Percentiles rank a stretch among this genome's conserved stretches.
These are phyloP conservation scores for Chloroceryle aenea DNA, from an alignment of 2,113 vertebrate genomes.

Conservation along the genomic window DNA sequence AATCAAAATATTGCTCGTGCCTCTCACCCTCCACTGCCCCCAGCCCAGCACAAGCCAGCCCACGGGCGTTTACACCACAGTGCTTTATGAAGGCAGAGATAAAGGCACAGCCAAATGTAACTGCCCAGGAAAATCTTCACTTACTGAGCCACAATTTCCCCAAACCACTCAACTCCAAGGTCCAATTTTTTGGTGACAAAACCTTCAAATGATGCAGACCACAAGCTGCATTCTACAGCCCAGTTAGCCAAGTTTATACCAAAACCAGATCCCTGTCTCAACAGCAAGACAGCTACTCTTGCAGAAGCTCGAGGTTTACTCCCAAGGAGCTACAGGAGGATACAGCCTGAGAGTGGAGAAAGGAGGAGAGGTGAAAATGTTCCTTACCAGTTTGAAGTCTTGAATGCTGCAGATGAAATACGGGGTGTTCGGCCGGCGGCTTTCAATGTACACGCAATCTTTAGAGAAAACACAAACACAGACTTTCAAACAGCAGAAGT, in stretches of 20 bases:
- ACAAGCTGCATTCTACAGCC: background rate
- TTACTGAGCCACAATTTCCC: background rate
- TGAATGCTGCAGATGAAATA: conserved; percentile 99
- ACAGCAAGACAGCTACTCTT: background rate
- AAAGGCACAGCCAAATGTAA: background rate
- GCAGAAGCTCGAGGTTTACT: background rate
- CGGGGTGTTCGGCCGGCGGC: conserved; percentile 95
- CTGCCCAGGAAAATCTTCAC: background rate
- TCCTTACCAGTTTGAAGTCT: conserved; percentile 99
- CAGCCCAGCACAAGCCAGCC: background rate
- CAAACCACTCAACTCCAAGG: background rate
- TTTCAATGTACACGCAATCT: conserved; percentile 99
- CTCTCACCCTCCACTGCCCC: background rate
- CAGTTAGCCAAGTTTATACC: background rate
- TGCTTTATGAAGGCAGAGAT: background rate
- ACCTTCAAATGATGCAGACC: background rate
- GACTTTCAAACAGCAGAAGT: conserved; percentile 66
- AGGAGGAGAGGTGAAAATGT: conserved; percentile 1
- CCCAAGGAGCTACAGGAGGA: background rate
- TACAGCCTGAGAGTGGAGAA: background rate
- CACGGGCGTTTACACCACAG: background rate
- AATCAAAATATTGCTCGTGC: accelerated
- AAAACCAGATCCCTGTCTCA: accelerated
- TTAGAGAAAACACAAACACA: conserved; percentile 63
- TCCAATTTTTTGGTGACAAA: background rate